These are phyloP conservation scores for Drosophila serrata DNA, from an alignment of 1,140 invertebrate genomes.

Conservation along the genomic window DNA sequence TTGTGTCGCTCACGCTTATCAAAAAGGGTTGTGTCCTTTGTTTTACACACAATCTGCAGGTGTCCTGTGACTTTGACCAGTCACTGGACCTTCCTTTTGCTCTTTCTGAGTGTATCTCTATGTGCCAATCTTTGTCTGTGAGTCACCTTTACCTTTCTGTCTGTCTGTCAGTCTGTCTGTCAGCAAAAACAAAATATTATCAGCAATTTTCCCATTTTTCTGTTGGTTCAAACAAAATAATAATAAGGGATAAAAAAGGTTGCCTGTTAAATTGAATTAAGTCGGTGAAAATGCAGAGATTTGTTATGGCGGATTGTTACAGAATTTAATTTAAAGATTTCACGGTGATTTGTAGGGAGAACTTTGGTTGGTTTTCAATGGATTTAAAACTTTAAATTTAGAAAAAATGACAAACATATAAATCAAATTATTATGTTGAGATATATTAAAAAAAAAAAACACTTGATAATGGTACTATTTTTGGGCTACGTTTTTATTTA, in stretches of 20 bases:
- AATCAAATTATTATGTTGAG: too few relatives aligned
- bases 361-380: too few relatives aligned
- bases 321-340: slow-evolving; percentile 51
- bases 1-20: slow-evolving; percentile 55
- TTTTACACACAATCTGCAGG: slow-evolving; percentile 61
- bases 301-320: slow-evolving; percentile 24
- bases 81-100: slow-evolving; percentile 29
- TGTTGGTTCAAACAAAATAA: slow-evolving; percentile 15
- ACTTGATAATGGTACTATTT: too few relatives aligned
- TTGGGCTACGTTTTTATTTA: too few relatives aligned
- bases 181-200: slow-evolving; percentile 55
- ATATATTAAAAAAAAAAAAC: too few relatives aligned
- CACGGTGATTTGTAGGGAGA: slow-evolving; percentile 17
- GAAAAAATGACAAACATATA: too few relatives aligned
- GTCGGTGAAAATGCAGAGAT: slow-evolving; percentile 56
- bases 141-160: slow-evolving; percentile 19
- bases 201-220: slow-evolving; percentile 44
- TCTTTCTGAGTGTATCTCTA: not conserved
- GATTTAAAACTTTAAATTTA: too few relatives aligned
- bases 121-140: slow-evolving; percentile 6
- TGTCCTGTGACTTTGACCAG: slow-evolving; percentile 66
- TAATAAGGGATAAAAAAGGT: slow-evolving; percentile 23
- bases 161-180: slow-evolving; percentile 3
- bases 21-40: slow-evolving; percentile 58
- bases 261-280: slow-evolving; percentile 67